Evolutionary conservation across 1,140 invertebrate species (phyloP).

Genomic region (Spodoptera frugiperda): DNA sequence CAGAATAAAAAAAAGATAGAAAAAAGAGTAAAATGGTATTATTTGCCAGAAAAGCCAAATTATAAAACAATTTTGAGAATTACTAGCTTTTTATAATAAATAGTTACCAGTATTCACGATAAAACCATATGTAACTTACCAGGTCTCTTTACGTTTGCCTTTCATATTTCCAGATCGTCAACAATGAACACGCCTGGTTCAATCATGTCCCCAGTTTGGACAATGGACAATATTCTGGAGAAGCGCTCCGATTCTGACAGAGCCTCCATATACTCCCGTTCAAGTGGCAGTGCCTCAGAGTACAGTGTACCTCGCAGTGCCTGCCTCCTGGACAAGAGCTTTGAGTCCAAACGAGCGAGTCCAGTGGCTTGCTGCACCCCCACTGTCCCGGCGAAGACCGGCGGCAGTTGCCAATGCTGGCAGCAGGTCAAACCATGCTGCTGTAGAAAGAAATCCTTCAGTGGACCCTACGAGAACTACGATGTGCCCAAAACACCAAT

Average conservation of each 20-base stretch:
- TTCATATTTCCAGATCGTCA: constrained; percentile 80
- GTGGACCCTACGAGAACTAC: constrained; percentile 91
- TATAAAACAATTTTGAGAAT: background rate
- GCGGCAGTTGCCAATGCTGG: constrained; percentile 73
- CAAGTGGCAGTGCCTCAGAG: constrained; percentile 86
- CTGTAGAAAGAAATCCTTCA: constrained; percentile 79
- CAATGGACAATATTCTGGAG: constrained; percentile 86
- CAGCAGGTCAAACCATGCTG: constrained; percentile 73
- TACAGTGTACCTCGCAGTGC: constrained; percentile 85
- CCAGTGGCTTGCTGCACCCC: constrained; percentile 79
- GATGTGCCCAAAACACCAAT: constrained; percentile 90
- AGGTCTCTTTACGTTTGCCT: too few relatives aligned
- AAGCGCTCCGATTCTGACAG: constrained; percentile 84
- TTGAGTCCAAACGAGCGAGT: constrained; percentile 77
- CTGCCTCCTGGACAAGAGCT: constrained; percentile 76
- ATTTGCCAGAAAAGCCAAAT: too few relatives aligned
- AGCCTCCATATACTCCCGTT: constrained; percentile 86
- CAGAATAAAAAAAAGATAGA: too few relatives aligned
- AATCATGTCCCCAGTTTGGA: constrained; percentile 87
- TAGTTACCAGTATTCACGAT: too few relatives aligned
- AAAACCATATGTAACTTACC: too few relatives aligned
- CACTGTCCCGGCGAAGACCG: constrained; percentile 75
- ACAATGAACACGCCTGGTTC: constrained; percentile 85
- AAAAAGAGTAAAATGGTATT: too few relatives aligned
- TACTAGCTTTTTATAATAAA: background rate